Base-by-base conservation (phyloP, 35 echinoderm and acorn worm genomes). In the Chiridota heheva region DNA sequence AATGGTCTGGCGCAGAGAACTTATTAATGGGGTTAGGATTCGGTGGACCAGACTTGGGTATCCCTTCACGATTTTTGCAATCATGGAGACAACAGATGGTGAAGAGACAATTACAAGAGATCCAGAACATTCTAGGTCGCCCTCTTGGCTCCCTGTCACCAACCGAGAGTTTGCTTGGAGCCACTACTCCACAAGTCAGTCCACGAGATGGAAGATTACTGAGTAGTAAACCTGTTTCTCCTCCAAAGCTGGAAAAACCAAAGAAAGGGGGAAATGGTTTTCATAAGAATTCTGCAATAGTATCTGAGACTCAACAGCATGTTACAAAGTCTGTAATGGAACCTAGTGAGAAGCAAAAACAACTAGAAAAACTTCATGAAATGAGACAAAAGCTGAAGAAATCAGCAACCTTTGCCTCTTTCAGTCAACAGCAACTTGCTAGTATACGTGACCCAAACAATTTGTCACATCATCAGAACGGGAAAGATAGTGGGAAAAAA, bases 1-100 rank as follows among this genome's bases (percentile, higher is more conserved):
- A 63, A 75, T 53, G 37, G 73, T 90, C 86, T 6, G 78, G 85
- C 6, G 82, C 94, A n/a, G 94, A 91, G 53, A 81, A 81, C 39
- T 85, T 97, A 42, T 70, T 97, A 7, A 78, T 97, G 46, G 81
- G 85, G 7, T 82, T 97, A 10, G 94, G 94, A 29, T 97, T 97
- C 76, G 87, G 82, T 72, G 88, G 83, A 27, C 58, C 84, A 42
- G 84, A 87, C 69, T 60, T 89, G 28, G 87, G 87, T 39, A 90
- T 96, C 7, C 94, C 94, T 41, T 74, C 81, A 27, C 80, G 94
- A 24, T 97, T 97, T 69, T 51, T 97, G 28, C 69, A 78, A 39
- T 87, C 94, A 2, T 93, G 90, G 90, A 70, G 84, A 33, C 77
- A 93, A 32, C 69, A 88, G 39, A 58, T 93, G 8, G 58, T 88